Evolutionary conservation across 2,113 vertebrate species (phyloP).

Genomic region (Catharus bicknelli): DNA sequence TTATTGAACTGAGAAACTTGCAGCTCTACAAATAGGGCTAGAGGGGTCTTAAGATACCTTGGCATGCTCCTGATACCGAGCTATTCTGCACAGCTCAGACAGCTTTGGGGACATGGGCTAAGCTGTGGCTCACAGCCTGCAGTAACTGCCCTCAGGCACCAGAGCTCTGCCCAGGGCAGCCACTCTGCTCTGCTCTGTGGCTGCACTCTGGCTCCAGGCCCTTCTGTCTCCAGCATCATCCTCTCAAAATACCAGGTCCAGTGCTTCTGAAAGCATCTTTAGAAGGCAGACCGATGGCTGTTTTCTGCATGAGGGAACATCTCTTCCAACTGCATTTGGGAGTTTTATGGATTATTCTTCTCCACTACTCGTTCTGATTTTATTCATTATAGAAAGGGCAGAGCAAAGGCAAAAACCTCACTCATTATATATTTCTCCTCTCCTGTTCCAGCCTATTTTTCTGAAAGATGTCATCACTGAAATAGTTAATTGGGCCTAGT

Average conservation of each 20-base stretch:
- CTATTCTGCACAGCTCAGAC: neutral
- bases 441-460: neutral
- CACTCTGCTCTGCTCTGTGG: rapidly evolving
- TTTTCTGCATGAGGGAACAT: neutral
- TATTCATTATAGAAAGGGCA: neutral
- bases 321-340: neutral
- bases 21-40: neutral
- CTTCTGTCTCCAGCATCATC: neutral
- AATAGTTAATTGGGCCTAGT: neutral
- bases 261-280: neutral
- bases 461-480: neutral
- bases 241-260: neutral
- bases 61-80: rapidly evolving
- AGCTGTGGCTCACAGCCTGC: neutral
- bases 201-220: neutral
- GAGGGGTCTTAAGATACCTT: neutral
- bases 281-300: neutral
- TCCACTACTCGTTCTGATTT: neutral
- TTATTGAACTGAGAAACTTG: neutral
- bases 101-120: neutral
- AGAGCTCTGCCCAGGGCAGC: neutral
- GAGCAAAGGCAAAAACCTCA: neutral
- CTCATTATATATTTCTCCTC: neutral
- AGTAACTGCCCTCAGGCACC: neutral
- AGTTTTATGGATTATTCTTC: constrained; percentile 5